A percentile compares a stretch with the other conserved stretches of the same genome.
These are phyloP conservation scores for Enteromius radiatus DNA, from an alignment of 2,797 vertebrate species.

Conservation along the genomic window DNA sequence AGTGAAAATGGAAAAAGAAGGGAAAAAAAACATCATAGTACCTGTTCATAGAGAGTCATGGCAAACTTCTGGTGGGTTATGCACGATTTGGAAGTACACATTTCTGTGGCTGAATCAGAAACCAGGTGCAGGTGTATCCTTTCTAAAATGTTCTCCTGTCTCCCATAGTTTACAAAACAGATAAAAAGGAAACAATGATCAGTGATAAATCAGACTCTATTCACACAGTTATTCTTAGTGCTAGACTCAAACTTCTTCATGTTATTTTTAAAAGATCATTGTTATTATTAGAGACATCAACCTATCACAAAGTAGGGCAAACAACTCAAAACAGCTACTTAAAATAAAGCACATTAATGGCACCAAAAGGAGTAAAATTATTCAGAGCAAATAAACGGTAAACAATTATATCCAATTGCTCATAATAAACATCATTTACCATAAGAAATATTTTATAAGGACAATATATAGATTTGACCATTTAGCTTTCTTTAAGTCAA, in stretches of 20 bases:
- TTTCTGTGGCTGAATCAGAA: conserved; percentile 86
- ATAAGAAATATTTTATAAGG: background rate
- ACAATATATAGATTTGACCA: background rate
- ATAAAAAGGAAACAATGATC: conserved; percentile 12
- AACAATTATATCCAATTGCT: background rate
- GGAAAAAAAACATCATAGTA: conserved; percentile 58
- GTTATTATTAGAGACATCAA: conserved; percentile 30
- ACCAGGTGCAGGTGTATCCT: conserved; percentile 95
- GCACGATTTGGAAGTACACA: conserved; percentile 94
- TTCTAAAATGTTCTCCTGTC: conserved; percentile 94
- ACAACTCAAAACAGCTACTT: background rate
- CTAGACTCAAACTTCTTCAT: background rate
- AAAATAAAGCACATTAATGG: background rate
- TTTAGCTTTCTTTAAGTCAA: background rate
- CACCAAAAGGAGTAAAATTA: background rate
- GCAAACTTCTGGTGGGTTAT: conserved; percentile 98
- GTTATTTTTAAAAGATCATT: conserved; percentile 18
- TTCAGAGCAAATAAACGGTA: background rate
- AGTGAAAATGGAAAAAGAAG: background rate
- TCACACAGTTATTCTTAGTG: conserved; percentile 37
- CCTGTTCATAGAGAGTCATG: conserved; percentile 99
- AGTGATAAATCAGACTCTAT: background rate
- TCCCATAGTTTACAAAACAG: conserved; percentile 25
- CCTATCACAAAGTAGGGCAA: conserved; percentile 16
- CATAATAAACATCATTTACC: background rate